Percentiles rank a stretch among this genome's conserved stretches.
These are phyloP conservation scores for Laodelphax striatellus DNA, from an alignment of 1,140 invertebrate genomes.

Conservation along the genomic window DNA sequence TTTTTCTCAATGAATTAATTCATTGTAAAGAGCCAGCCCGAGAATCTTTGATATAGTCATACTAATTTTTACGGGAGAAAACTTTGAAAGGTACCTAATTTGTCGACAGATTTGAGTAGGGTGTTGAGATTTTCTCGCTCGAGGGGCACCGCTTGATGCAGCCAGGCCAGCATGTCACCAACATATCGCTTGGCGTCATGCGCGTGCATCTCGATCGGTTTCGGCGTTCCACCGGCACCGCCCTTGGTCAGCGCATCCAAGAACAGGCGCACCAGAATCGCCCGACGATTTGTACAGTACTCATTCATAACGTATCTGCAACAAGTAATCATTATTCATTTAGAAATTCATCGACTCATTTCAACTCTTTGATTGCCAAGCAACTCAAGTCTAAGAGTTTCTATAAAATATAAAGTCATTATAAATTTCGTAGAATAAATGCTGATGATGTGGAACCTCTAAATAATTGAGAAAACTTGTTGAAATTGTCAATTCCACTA, in stretches of 20 bases:
- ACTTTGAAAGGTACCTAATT: slow-evolving; percentile 39
- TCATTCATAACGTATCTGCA: slow-evolving; percentile 79
- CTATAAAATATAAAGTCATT: no score
- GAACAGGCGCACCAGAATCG: slow-evolving; percentile 73
- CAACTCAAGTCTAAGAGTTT: no score
- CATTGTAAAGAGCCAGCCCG: no score
- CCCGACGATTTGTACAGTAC: slow-evolving; percentile 79
- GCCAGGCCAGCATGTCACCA: slow-evolving; percentile 94
- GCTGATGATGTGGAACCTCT: no score
- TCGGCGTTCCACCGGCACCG: slow-evolving; percentile 55
- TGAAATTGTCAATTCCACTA: no score
- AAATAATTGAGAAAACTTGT: no score
- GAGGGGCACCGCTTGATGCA: slow-evolving; percentile 83
- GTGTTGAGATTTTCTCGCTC: slow-evolving; percentile 83
- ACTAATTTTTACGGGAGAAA: neutral
- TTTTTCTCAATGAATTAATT: no score
- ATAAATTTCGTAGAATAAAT: no score
- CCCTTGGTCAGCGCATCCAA: slow-evolving; percentile 90
- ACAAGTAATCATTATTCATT: slow-evolving; percentile 16
- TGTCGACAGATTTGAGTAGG: slow-evolving; percentile 59
- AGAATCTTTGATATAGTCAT: no score
- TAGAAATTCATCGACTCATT: no score
- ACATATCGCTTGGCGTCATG: slow-evolving; percentile 91
- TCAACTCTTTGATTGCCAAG: no score
- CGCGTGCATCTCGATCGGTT: slow-evolving; percentile 89